Evolutionary conservation across 2,113 vertebrate genomes (phyloP), one percentile per base, ranked within the genome.

Genomic region (Microtus montanus): DNA sequence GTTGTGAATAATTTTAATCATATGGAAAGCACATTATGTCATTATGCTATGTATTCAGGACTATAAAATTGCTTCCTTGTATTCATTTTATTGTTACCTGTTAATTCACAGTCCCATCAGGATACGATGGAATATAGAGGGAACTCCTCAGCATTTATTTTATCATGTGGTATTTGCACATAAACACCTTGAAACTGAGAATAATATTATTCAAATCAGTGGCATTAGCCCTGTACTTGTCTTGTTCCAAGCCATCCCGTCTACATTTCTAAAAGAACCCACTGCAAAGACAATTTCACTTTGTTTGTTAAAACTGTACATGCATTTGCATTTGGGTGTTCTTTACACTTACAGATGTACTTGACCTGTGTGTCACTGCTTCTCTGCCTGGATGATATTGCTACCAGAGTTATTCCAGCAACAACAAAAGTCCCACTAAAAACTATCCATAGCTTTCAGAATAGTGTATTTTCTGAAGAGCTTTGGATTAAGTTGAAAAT

Each of bases 121-220:
- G 2, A 64, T 73, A n/a, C 4, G 8, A n/a, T 71, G 17, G 35
- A n/a, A n/a, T 38, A 5, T 66, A 2, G 5, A 63, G 17, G 22
- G 82, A 82, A 26, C 9, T 71, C 28, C 19, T 71, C 49, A 71
- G 7, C 24, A 44, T 82, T 80, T 77, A 66, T 47, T 89, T 92
- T 66, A 28, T 63, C 30, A 30, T 47, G 71, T 24, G 54, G 12
- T 10, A 70, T 92, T 82, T 54, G 44, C 12, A 63, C 10, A 35
- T 1, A 61, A 4, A 47, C 5, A 13, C 28, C 13, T 30, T 22
- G 15, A 47, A 61, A 75, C 88, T 92, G 70, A 78, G 44, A 93
- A 52, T 13, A 49, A 38, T 66, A 89, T 92, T 87, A 41, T 77
- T 93, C 84, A 92, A 93, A 92, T 80, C n/a, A 66, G 15, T 86